phyloP scores from a whole-genome alignment of 2,888 invertebrate genomes.

The Capitulum mitella region DNA sequence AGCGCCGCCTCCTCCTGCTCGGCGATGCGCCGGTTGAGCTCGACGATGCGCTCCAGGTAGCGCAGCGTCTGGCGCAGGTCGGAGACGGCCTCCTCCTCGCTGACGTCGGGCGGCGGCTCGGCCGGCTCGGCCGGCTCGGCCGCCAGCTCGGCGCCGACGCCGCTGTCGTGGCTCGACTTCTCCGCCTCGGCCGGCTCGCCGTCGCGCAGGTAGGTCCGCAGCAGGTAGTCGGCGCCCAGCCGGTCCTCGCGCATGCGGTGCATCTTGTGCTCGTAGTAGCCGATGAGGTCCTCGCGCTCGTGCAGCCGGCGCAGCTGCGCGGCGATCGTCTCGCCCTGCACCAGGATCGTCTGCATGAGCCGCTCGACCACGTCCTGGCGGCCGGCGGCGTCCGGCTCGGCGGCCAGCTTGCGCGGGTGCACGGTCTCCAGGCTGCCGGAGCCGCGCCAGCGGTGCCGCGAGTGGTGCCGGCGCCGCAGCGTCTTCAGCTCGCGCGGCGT shows the following conservation, averaged over 20 bases:
- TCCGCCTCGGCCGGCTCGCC: conserved; percentile 31
- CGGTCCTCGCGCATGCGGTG: conserved; percentile 64
- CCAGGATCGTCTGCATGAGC: conserved; percentile 24
- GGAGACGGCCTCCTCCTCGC: conserved; percentile 9
- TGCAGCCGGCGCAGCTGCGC: conserved; percentile 46
- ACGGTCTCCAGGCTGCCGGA: not conserved
- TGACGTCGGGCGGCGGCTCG: not conserved
- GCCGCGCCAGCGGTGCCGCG: not conserved
- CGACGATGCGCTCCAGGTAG: conserved; percentile 12
- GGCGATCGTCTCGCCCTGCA: conserved; percentile 47
- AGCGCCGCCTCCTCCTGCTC: not conserved
- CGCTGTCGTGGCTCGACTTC: conserved; percentile 10
- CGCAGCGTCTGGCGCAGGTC: not conserved
- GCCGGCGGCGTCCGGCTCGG: not conserved
- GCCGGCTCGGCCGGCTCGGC: no score
- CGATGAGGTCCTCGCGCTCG: conserved; percentile 69
- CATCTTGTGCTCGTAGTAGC: conserved; percentile 66
- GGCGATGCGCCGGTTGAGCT: not conserved
- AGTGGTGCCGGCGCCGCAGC: conserved; percentile 30
- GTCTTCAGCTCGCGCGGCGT: conserved; percentile 25
- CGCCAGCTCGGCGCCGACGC: conserved; percentile 14
- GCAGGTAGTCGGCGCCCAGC: conserved; percentile 68
- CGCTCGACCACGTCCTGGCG: not conserved
- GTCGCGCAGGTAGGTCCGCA: conserved; percentile 64
- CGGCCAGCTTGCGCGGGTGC: conserved; percentile 16